Evolutionary conservation across 2,113 vertebrate genomes (phyloP).

Genomic region (Phoxinus phoxinus): DNA sequence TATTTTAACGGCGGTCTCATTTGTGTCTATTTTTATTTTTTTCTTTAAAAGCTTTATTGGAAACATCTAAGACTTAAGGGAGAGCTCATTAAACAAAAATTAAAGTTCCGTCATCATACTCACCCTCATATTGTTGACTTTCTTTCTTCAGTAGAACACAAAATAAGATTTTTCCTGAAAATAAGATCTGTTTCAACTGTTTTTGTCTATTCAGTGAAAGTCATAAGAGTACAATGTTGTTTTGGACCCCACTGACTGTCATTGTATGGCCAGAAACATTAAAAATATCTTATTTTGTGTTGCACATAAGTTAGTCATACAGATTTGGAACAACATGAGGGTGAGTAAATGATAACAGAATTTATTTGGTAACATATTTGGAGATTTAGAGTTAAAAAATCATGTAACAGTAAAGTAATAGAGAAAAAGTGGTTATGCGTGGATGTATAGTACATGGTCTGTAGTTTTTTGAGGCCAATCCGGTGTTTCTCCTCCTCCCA

Average conservation of each 20-base stretch:
- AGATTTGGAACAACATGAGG: neutral
- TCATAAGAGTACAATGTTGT: too few species aligned
- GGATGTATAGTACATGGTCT: conserved; percentile 44
- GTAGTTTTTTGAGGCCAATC: conserved; percentile 82
- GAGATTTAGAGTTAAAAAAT: neutral
- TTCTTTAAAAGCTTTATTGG: neutral
- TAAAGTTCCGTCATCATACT: too few species aligned
- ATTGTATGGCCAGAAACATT: neutral
- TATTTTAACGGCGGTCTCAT: neutral
- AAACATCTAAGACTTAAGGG: neutral
- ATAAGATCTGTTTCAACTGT: too few species aligned
- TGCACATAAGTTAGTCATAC: neutral
- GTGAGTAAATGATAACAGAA: neutral
- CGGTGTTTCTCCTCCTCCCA: conserved; percentile 85
- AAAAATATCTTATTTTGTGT: neutral
- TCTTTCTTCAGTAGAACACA: too few species aligned
- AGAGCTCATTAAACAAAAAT: too few species aligned
- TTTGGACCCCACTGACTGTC: neutral
- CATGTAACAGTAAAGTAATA: neutral
- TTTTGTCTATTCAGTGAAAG: too few species aligned
- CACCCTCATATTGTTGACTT: too few species aligned
- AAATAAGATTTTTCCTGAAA: too few species aligned
- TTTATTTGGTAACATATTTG: neutral
- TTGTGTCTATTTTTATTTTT: neutral
- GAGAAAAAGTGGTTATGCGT: neutral